Evolutionary conservation across 2,113 vertebrate species (phyloP), one percentile per base, ranked within the genome.

Genomic region (Probosciger aterrimus): DNA sequence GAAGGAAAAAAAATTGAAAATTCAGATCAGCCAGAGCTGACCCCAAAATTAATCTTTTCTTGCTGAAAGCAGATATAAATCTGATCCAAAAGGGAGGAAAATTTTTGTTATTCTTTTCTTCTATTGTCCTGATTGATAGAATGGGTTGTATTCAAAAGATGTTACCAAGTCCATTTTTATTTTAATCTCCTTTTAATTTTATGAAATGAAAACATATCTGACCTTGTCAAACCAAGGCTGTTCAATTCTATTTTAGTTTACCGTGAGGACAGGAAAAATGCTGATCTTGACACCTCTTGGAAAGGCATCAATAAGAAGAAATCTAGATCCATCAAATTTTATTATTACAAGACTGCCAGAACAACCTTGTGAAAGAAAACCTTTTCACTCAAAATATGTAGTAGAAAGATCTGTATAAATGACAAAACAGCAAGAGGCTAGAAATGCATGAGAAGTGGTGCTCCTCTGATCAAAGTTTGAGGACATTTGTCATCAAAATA

Each of bases 141-240:
- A 88, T 19, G 25, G 6, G 22, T 39, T n/a, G 62, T 44, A 65
- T 67, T 92, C 41, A 49, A 73, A 70, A 92, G 41, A 59, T 6
- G 3, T 62, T 69, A 80, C 22, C 22, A 49, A 67, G 57, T 62
- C 17, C 18, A 39, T 80, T 76, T 86, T 90, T 77, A 77, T 83
- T 88, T 85, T 69, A 74, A 91, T 55, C 27, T 81, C 33, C 24
- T 69, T 83, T 81, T 44, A 1, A 1, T 70, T 76, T 86, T 70
- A 77, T 76, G 52, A 90, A 79, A 44, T 68, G 47, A 79, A 92
- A 95, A 96, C 68, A n/a, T 44, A 87, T 37, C 68, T 94, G 79
- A 92, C 82, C 82, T 93, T 92, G 88, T 83, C 88, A 90, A 93
- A 49, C 11, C 85, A 91, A 93, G 70, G 75, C 63, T 94, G 30